phyloP scores from a whole-genome alignment of 2,797 vertebrate species.

The Eremophila alpestris region DNA sequence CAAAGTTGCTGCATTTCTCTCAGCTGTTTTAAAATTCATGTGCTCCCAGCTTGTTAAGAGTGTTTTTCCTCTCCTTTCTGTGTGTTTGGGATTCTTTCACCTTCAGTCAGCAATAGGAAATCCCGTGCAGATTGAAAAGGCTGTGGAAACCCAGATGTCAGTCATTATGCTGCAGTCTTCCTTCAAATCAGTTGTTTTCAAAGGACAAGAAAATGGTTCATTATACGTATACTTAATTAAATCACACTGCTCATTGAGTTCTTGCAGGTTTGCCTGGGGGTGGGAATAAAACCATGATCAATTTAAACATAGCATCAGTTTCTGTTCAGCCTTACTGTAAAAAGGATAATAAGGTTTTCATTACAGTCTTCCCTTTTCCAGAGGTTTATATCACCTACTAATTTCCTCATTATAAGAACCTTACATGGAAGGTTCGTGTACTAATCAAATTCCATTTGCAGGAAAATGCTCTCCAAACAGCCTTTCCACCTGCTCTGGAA shows the following conservation, averaged over 20 bases:
- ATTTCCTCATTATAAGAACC: conserved; percentile 11
- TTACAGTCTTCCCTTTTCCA: conserved; percentile 4
- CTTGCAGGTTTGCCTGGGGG: conserved; percentile 5
- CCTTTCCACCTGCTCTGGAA: background rate
- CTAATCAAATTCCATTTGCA: conserved; percentile 1
- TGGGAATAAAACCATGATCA: background rate
- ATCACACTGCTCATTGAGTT: background rate
- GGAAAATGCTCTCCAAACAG: background rate
- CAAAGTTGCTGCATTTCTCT: background rate
- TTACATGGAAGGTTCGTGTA: background rate
- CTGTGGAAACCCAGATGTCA: background rate
- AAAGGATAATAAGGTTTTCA: conserved; percentile 24
- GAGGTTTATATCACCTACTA: conserved; percentile 8
- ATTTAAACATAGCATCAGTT: background rate
- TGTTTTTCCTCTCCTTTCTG: background rate
- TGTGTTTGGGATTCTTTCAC: background rate
- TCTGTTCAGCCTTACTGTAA: background rate
- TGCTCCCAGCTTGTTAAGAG: background rate
- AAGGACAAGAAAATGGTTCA: background rate
- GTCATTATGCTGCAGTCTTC: background rate
- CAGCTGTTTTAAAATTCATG: conserved; percentile 28
- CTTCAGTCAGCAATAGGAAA: background rate
- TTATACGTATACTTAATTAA: conserved; percentile 25
- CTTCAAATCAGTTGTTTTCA: conserved; percentile 12
- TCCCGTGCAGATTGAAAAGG: background rate